A percentile compares a stretch with the other conserved stretches of the same genome.
These are phyloP conservation scores for Pteropus rufus DNA, from an alignment of 2,797 vertebrate genomes.

Conservation along the genomic window DNA sequence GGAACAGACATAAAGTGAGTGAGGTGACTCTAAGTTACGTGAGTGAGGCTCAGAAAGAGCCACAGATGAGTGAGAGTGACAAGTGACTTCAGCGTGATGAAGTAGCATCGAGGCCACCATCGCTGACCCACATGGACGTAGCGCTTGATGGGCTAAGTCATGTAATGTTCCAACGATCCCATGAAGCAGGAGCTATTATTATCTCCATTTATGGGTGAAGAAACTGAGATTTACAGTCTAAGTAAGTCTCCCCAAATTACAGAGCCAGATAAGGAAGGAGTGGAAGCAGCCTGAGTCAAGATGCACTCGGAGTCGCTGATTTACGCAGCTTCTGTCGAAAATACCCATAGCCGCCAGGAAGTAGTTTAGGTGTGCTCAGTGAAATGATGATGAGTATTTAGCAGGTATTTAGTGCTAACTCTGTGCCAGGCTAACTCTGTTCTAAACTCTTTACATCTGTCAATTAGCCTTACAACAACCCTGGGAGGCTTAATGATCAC, in stretches of 20 bases:
- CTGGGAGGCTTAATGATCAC: too few relatives aligned
- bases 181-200: fast-evolving
- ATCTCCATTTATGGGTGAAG: neutral
- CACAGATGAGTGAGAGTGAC: fast-evolving
- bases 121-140: fast-evolving
- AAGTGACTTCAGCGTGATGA: fast-evolving
- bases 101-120: fast-evolving
- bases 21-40: fast-evolving
- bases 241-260: neutral
- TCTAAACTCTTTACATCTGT: neutral
- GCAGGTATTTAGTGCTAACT: fast-evolving
- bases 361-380: too few relatives aligned
- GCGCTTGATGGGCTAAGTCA: fast-evolving
- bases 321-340: neutral
- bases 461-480: neutral
- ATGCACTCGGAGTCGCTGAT: fast-evolving
- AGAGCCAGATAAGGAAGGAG: neutral
- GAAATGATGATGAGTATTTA: too few relatives aligned
- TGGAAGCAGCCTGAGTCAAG: fast-evolving
- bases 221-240: neutral
- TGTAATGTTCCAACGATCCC: neutral
- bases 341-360: too few relatives aligned
- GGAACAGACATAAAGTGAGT: neutral
- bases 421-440: neutral
- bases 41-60: fast-evolving